Evolutionary conservation across 2,888 invertebrate species (phyloP), one percentile per base, ranked within the genome.

Genomic region (Pedicia rivosa): DNA sequence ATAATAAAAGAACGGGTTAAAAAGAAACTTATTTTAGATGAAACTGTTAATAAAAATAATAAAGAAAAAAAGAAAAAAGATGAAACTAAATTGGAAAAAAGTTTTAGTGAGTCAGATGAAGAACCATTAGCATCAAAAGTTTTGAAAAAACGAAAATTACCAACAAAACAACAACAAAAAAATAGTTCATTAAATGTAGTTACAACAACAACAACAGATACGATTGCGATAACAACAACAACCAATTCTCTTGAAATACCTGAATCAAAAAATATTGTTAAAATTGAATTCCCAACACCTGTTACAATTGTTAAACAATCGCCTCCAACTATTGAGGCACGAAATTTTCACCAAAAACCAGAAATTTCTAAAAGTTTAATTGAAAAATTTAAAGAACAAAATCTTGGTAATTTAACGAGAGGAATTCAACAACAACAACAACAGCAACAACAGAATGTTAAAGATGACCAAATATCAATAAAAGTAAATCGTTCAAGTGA

Each of bases 101-200:
- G 60, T 45, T 71, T 70, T 40, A 69, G 67, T 46, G 74, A 74
- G 49, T 74, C 74, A 2, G 75, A 76, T 46, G 75, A 75, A 47
- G 76, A 76, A 50, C 73, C 73, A 8, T 48, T 75, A 35, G 70
- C 70, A 14, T 61, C 62, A 38, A 67, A 72, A 48, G 22, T 20
- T 3, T 32, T 20, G 9, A 32, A 13, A 14, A 32, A 22, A 13
- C 5, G 20, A 32, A 32, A 32, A 32, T 22, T 13, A 7, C 13
- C 20, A 8, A 12, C 22, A 12, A 32, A 32, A 22, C 32, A 32
- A 22, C 19, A 13, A 10, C n/a, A n/a, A n/a, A n/a, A n/a, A n/a
- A n/a, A n/a, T n/a, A n/a, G n/a, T n/a, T n/a, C n/a, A n/a, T n/a
- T n/a, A n/a, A n/a, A n/a, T n/a, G n/a, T n/a, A n/a, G n/a, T n/a